phyloP scores from a whole-genome alignment of 2,113 vertebrate genomes.

The Melanerpes aurifrons region DNA sequence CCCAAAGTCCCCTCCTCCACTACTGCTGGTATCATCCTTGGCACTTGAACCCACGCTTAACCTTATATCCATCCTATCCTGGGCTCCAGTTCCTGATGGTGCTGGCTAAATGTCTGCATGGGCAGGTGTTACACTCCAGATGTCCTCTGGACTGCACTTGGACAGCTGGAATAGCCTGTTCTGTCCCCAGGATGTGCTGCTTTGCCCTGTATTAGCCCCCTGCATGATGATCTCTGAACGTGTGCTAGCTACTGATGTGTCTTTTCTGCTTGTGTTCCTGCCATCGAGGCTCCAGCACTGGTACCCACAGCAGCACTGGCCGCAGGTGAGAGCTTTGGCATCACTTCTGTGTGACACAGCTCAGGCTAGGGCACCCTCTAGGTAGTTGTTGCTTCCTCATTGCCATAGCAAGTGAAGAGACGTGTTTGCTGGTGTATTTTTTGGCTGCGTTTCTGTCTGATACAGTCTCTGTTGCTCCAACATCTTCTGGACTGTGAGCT shows the following conservation, averaged over 20 bases:
- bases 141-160: neutral
- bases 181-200: neutral
- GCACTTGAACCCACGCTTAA: neutral
- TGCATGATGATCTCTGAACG: neutral
- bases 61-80: neutral
- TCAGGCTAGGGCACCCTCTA: neutral
- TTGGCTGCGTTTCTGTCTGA: neutral
- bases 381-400: neutral
- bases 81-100: neutral
- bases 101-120: neutral
- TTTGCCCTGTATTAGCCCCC: neutral
- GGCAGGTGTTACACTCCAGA: neutral
- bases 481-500: neutral
- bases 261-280: conserved; percentile 67
- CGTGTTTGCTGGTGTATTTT: neutral
- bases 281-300: conserved; percentile 44
- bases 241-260: neutral
- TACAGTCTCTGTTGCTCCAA: neutral
- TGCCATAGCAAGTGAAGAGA: neutral
- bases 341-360: neutral
- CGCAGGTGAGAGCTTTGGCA: conserved; percentile 50
- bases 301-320: conserved; percentile 28
- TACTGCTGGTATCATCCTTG: neutral
- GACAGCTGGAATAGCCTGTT: neutral
- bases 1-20: neutral